A percentile compares a stretch with the other conserved stretches of the same genome.
Evolutionary conservation across 2,113 vertebrate species (phyloP).

Genomic region (Agelaius tricolor): DNA sequence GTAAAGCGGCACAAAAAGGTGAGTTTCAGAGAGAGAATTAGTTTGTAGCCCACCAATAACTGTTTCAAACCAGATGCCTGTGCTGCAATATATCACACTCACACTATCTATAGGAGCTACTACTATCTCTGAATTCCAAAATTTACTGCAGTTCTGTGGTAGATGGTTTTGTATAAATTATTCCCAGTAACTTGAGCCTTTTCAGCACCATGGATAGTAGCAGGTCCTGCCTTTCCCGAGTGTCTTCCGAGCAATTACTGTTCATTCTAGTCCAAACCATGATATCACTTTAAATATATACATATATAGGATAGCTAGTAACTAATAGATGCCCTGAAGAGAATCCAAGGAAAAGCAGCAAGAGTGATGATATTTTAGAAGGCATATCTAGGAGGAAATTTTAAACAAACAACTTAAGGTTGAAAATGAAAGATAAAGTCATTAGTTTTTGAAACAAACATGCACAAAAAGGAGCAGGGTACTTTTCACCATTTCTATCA

Average conservation of each 20-base stretch:
- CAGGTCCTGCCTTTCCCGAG: background rate
- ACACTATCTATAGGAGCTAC: background rate
- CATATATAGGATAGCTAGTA: background rate
- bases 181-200: background rate
- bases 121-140: constrained; percentile 13
- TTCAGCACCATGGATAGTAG: background rate
- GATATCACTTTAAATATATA: background rate
- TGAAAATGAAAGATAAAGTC: background rate
- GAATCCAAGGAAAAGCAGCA: background rate
- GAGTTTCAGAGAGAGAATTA: constrained; percentile 1
- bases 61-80: constrained; percentile 12
- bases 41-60: background rate
- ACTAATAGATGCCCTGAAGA: background rate
- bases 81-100: constrained; percentile 28
- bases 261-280: background rate
- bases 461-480: background rate
- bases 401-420: background rate
- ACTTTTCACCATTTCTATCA: background rate
- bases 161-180: background rate
- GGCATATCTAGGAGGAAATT: background rate
- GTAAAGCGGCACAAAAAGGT: constrained; percentile 3
- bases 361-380: background rate
- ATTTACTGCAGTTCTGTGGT: background rate
- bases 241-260: background rate
- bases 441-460: background rate